Evolutionary conservation across 2,797 vertebrate genomes (phyloP).

Genomic region (Micrastur ruficollis): DNA sequence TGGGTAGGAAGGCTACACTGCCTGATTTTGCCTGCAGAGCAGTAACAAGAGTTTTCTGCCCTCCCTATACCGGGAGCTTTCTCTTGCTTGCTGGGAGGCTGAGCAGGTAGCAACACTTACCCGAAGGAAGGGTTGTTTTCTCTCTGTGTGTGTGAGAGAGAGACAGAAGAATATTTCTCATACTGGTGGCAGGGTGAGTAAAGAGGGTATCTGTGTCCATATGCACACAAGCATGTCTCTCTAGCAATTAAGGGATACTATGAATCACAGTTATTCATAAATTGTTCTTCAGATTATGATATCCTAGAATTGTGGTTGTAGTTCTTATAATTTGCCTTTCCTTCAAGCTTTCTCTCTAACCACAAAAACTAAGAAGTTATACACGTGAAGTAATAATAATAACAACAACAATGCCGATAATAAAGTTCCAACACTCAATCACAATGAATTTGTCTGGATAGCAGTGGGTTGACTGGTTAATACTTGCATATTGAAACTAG

Average conservation of each 20-base stretch:
- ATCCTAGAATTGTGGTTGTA: background rate
- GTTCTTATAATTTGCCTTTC: background rate
- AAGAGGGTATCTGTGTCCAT: background rate
- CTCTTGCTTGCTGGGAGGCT: background rate
- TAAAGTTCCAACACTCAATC: background rate
- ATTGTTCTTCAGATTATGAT: background rate
- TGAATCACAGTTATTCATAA: background rate
- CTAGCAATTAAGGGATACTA: background rate
- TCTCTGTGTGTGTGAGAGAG: background rate
- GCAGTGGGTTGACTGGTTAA: background rate
- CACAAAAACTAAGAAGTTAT: background rate
- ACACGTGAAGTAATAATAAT: background rate
- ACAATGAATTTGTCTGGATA: background rate
- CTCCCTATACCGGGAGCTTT: background rate
- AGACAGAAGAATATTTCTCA: background rate
- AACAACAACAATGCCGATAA: background rate
- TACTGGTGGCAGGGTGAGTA: background rate
- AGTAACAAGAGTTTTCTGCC: background rate
- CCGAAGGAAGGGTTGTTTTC: background rate
- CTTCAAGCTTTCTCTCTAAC: background rate
- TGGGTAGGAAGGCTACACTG: background rate
- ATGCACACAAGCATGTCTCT: rapidly evolving
- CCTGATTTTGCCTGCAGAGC: background rate
- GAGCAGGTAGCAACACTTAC: background rate
- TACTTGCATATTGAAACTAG: background rate